Percentiles rank a stretch among this genome's conserved stretches.
phyloP scores from a whole-genome alignment of 2,113 vertebrate species.

The Hemiprocne comata region DNA sequence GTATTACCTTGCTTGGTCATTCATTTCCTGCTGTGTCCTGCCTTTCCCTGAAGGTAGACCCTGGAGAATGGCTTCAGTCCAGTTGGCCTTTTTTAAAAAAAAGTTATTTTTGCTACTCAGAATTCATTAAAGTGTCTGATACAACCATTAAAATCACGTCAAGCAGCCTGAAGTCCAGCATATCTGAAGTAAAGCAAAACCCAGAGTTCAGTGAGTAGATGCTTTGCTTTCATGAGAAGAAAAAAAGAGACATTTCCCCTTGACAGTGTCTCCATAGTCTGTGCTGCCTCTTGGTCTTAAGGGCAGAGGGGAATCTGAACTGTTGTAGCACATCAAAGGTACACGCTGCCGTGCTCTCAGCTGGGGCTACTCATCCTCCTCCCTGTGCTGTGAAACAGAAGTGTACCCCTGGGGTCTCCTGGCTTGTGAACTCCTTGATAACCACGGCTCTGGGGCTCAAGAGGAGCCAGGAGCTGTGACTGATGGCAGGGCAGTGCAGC shows the following conservation, averaged over 20 bases:
- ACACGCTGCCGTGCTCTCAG: neutral
- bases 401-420: neutral
- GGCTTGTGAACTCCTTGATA: neutral
- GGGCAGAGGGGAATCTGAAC: neutral
- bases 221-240: neutral
- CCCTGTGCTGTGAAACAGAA: neutral
- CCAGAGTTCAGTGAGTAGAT: neutral
- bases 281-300: neutral
- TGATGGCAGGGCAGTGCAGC: neutral
- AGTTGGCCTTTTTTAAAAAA: neutral
- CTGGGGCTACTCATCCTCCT: neutral
- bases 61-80: neutral
- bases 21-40: neutral
- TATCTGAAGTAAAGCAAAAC: neutral
- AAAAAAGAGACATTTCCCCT: neutral
- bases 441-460: neutral
- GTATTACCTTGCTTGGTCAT: neutral
- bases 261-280: fast-evolving
- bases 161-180: neutral
- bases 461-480: neutral
- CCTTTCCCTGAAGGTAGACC: neutral
- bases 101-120: neutral
- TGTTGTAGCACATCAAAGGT: no score
- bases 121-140: neutral
- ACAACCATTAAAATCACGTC: neutral